phyloP scores from a whole-genome alignment of 2,797 vertebrate genomes.

The Anguilla megastoma region DNA sequence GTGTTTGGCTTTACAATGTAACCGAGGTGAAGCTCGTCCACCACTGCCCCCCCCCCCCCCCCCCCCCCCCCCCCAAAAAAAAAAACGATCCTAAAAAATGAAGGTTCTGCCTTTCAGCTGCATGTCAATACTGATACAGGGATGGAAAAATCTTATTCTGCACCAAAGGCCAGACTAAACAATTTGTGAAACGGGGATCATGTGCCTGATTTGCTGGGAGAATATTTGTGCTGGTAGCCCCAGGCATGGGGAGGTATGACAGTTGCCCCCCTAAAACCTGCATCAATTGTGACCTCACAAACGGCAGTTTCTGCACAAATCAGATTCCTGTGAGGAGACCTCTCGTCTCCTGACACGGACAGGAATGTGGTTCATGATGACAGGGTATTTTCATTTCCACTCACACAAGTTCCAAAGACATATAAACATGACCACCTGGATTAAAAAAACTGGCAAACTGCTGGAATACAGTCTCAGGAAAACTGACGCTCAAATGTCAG shows the following conservation, averaged over 20 bases:
- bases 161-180: not conserved
- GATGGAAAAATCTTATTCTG: not conserved
- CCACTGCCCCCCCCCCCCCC: not conserved
- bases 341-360: not conserved
- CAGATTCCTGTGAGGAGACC: not conserved
- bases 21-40: not conserved
- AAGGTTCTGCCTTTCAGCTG: not conserved
- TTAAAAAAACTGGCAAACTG: not conserved
- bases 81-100: not conserved
- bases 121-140: not conserved
- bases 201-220: not conserved
- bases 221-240: not conserved
- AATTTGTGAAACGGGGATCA: not conserved
- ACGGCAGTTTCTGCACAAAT: not conserved
- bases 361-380: not conserved
- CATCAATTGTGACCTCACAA: not conserved
- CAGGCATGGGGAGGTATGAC: not conserved
- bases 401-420: not conserved
- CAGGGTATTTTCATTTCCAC: not conserved
- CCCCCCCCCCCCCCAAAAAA: not conserved
- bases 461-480: not conserved
- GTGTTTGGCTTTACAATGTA: not conserved
- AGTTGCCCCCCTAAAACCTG: not conserved
- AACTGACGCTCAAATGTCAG: not conserved
- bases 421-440: constrained; percentile 15